Conservation (phyloP, 2,113 vertebrate species). For the Jacana jacana region DNA sequence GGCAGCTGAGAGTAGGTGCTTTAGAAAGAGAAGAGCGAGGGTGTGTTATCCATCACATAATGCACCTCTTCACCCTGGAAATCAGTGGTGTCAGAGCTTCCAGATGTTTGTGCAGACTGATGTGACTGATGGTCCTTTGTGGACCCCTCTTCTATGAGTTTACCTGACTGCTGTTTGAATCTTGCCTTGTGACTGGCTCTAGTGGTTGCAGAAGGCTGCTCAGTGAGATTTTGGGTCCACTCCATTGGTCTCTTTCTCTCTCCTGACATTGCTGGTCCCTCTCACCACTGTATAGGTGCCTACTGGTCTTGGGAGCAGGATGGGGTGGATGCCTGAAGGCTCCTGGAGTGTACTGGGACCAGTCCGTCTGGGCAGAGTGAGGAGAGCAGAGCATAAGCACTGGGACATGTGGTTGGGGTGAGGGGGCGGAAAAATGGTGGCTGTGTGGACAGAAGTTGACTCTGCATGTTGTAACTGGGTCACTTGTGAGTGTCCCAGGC, state of each 20-base stretch:
- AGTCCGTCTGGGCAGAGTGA: background rate
- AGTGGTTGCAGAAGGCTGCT: background rate
- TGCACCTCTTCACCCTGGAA: background rate
- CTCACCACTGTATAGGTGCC: background rate
- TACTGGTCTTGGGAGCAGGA: background rate
- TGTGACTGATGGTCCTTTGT: background rate
- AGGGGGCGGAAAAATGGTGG: background rate
- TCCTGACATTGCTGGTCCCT: background rate
- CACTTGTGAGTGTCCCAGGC: background rate
- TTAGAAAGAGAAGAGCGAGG: background rate
- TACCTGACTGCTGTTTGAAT: background rate
- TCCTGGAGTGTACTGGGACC: background rate
- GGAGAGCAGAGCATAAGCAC: fast-evolving
- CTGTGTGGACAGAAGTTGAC: background rate
- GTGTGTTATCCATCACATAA: background rate
- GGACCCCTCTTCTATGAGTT: background rate
- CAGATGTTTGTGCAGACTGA: background rate
- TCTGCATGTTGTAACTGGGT: background rate
- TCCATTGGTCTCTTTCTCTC: background rate
- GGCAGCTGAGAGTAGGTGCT: background rate
- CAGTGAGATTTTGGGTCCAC: background rate
- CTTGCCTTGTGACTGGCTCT: background rate
- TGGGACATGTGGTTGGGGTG: background rate
- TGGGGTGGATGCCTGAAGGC: background rate
- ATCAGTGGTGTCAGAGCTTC: background rate